Conservation (phyloP, 2,888 invertebrate species). For the Rhaphigaster nebulosa region DNA sequence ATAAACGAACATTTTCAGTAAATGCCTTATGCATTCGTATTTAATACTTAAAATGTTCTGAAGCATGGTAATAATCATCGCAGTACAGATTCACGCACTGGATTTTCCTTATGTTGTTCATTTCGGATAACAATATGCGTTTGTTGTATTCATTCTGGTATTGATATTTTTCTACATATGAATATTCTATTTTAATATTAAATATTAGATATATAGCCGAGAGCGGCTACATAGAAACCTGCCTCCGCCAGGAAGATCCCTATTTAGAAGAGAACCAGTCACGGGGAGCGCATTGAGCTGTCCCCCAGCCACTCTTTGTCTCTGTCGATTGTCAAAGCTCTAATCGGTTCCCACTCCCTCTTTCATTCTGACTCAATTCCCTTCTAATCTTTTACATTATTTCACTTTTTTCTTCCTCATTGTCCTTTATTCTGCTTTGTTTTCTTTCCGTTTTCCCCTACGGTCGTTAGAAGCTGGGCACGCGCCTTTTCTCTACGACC, state of each 20-base stretch:
- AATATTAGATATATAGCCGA: not conserved
- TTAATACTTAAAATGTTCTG: no score
- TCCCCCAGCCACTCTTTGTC: not conserved
- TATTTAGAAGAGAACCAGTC: not conserved
- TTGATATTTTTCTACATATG: not conserved
- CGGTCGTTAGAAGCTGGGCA: not conserved
- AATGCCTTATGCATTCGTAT: no score
- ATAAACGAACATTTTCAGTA: no score
- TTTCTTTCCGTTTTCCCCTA: not conserved
- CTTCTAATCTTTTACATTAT: conserved; percentile 50
- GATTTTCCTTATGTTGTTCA: no score
- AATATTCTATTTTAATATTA: not conserved
- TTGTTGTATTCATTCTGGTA: no score
- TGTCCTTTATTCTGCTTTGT: not conserved
- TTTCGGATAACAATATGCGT: no score
- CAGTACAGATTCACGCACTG: no score
- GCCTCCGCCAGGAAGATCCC: not conserved
- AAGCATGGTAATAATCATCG: no score
- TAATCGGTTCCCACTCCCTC: conserved; percentile 41
- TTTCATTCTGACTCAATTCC: conserved; percentile 35
- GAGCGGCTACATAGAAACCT: not conserved
- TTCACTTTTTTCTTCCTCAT: conserved; percentile 28
- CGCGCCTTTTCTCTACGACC: not conserved
- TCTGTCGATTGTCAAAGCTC: conserved; percentile 41
- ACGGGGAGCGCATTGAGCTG: not conserved